Conservation (phyloP, 2,888 invertebrate genomes). For the Netelia inedita region DNA sequence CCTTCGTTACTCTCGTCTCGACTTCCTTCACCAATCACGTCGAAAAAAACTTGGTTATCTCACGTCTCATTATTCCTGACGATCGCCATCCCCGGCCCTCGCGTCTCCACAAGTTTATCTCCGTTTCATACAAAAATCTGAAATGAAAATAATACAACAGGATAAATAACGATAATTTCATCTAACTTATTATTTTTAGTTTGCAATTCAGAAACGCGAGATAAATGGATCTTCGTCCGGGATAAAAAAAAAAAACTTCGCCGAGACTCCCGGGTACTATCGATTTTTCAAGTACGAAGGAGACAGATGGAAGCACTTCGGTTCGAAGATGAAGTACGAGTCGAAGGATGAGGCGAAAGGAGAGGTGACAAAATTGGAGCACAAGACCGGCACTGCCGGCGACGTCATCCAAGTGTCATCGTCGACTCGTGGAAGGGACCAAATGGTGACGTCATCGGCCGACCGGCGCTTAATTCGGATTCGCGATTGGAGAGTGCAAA, state of each 20-base stretch:
- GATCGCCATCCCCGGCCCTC: constrained; percentile 32
- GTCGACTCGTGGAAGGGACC: constrained; percentile 1
- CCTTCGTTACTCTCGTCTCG: constrained; percentile 10
- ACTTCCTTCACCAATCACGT: constrained; percentile 18
- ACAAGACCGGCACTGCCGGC: constrained; percentile 23
- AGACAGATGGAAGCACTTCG: constrained; percentile 10
- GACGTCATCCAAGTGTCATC: constrained; percentile 57
- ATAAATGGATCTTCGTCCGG: too few relatives aligned
- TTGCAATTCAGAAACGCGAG: neutral
- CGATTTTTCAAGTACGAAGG: constrained; percentile 59
- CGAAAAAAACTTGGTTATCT: constrained; percentile 2
- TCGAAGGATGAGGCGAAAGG: neutral
- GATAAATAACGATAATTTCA: neutral
- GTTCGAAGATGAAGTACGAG: constrained; percentile 38
- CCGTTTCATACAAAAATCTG: constrained; percentile 55
- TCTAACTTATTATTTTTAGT: neutral
- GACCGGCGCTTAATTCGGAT: constrained; percentile 16
- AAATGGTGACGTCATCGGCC: constrained; percentile 59
- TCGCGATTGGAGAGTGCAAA: constrained; percentile 1
- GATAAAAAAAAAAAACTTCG: constrained; percentile 13
- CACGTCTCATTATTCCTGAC: constrained; percentile 36
- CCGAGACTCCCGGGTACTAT: constrained; percentile 45
- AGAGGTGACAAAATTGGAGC: constrained; percentile 9
- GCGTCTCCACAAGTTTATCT: neutral
- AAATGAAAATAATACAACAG: neutral